Evolutionary conservation across 2,888 invertebrate genomes (phyloP), one percentile per base, ranked within the genome.

Genomic region (Sinotaia quadrata): DNA sequence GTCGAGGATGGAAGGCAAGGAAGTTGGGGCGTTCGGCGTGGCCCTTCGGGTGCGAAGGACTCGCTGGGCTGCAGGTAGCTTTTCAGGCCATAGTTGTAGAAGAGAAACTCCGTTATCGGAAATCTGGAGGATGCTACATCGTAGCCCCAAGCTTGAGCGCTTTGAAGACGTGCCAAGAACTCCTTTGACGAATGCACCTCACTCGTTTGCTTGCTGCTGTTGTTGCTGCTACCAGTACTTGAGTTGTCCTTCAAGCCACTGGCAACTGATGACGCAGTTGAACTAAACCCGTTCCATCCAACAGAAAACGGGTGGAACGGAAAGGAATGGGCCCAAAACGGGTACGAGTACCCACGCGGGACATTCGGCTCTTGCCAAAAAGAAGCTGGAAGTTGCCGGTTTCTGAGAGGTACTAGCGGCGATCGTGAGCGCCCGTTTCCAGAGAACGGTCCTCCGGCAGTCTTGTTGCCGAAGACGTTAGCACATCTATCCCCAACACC

Each of bases 311-410:
- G 58, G 36, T 15, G n/a, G 37, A 41, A n/a, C 41, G 15, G 65
- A n/a, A 56, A 15, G 31, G 41, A 44, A 44, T 56, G 24, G 41
- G 65, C 56, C 36, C 44, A 31, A 47, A 36, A 18, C 29, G 52
- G 3, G 31, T 7, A 41, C 41, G 44, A 18, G 51, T 54, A 27
- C 7, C 41, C 47, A 7, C 58, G 37, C 3, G 68, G 72, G 15
- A 61, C 61, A 44, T 72, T 72, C 34, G 72, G 72, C 51, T 72
- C 72, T 52, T 69, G 68, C 72, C 72, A 72, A 66, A 72, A 72
- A 18, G 72, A 72, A 31, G 72, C 72, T 2, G 72, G 72, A 0
- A 72, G 66, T 15, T 66, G 72, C n/a, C 72, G 61, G 37, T 72
- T 57, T 41, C 72, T 29, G 4, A 72, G 60, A 15, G 72, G 72